Base-by-base conservation (phyloP, 1,140 invertebrate species). In the Portunus trituberculatus region DNA sequence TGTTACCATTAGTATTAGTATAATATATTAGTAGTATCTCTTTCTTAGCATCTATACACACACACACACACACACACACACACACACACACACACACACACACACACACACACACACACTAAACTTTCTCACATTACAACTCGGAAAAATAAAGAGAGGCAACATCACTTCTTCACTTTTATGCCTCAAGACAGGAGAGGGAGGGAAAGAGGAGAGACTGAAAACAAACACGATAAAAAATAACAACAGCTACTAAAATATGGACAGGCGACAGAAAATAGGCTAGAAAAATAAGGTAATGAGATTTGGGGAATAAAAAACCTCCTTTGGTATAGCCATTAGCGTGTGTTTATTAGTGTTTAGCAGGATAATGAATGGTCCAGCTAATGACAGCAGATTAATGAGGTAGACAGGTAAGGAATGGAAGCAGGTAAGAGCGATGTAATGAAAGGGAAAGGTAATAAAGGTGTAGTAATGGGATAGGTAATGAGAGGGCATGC, bases 401-500 rank as follows among this genome's bases (percentile, higher is more conserved):
- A 76, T 76, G 67, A 76, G 67, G 25, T 76, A 25, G 67, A 76
- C 67, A 76, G 20, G n/a, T 7, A 76, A 20, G 20, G 20, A 12
- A 76, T 20, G 67, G 25, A 76, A 76, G 20, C 67, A 12, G 67
- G 25, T 76, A 76, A n/a, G n/a, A n/a, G 67, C 20, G 12, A 20
- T 2, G 25, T 25, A 76, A n/a, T 76, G 67, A 76, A 25, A 20
- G 67, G 20, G 67, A 76, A 25, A 76, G 67, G 67, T 25, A 76
- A 76, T n/a, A 76, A 76, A n/a, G 67, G 67, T 7, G 6, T n/a
- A 20, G 20, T 76, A 76, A 76, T 76, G 67, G 20, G 67, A 76
- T 20, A 76, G 67, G 67, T 76, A 76, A 76, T 76, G 67, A 76
- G 67, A 76, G 67, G 67, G 67, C 67, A n/a, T 76, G n/a, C 67